Evolutionary conservation across 2,797 vertebrate species (phyloP).

Genomic region (Fistularia tabacaria): DNA sequence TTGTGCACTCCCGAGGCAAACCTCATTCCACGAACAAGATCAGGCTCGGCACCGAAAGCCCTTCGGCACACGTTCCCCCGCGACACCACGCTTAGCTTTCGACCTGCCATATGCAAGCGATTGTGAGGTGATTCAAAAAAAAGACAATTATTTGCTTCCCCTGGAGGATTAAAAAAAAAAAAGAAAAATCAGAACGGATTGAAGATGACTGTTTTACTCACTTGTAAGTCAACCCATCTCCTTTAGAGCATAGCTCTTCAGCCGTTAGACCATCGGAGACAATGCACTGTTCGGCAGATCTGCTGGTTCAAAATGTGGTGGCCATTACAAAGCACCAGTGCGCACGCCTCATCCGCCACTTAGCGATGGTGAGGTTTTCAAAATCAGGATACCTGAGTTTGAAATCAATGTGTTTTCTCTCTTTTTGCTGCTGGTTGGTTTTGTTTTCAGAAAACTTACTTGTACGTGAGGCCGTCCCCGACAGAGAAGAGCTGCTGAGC

Average conservation of each 20-base stretch:
- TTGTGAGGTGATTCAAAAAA: too few species aligned
- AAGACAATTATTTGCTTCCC: too few species aligned
- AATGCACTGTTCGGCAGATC: conserved; percentile 81
- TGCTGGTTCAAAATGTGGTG: conserved; percentile 80
- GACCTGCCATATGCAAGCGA: too few species aligned
- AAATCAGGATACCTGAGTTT: conserved; percentile 38
- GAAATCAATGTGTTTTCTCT: too few species aligned
- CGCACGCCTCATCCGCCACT: conserved; percentile 43
- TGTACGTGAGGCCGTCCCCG: conserved; percentile 91
- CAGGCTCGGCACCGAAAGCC: conserved; percentile 12
- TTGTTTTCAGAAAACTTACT: conserved; percentile 73
- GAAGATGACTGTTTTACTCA: conserved; percentile 79
- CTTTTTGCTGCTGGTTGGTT: too few species aligned
- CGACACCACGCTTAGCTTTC: too few species aligned
- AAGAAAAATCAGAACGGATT: conserved; percentile 45
- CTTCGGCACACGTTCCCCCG: not conserved
- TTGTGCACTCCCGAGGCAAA: conserved; percentile 47
- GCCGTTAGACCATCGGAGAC: conserved; percentile 86
- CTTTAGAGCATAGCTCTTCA: conserved; percentile 91
- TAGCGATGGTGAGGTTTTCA: conserved; percentile 28
- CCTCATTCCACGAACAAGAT: conserved; percentile 43
- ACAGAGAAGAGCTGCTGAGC: conserved; percentile 91
- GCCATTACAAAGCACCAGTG: conserved; percentile 71
- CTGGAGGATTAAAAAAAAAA: too few species aligned
- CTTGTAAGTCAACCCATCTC: conserved; percentile 96